Evolutionary conservation across 2,797 vertebrate genomes (phyloP), one percentile per base, ranked within the genome.

Genomic region (Tiaroga cobitis): DNA sequence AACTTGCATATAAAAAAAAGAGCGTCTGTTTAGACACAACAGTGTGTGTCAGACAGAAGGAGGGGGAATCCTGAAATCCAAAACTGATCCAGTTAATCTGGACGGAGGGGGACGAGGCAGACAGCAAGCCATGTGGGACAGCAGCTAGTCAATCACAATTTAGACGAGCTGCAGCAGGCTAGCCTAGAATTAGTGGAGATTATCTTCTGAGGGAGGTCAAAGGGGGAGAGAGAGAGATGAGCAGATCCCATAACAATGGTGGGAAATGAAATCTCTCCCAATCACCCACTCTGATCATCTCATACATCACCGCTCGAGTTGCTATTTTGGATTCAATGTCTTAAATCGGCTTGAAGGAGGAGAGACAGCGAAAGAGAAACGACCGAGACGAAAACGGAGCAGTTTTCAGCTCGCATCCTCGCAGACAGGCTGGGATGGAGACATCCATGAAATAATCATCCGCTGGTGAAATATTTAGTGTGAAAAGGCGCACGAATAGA

Each of bases 371-470:
- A 87, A 89, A 79, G 49, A 87, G 21, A 13, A 65, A 39, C 8
- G 37, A 8, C 84, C 85, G 68, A 86, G 73, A 80, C 43, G 29
- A 83, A 87, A 91, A 89, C 61, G 24, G 51, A 84, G 85, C 87
- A 51, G 69, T 87, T 76, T 84, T 87, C 61, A 77, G 19, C 83
- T 81, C 11, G 61, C 80, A 51, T 80, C 32, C 86, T 91, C 86
- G 5, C 81, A 92, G 91, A 92, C 90, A 90, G 91, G 92, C 91
- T 49, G 70, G 85, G 59, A 91, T 79, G 87, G 91, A 92, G 93
- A 91, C 87, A 90, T 54, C 32, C 91, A 95, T 95, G 89, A 95
- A 95, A 95, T 93, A 94, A 93, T 95, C 92, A 95, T 94, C 89
- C 75, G 84, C 88, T 92, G 87, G 92, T 95, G 92, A 95, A 95